A percentile compares a stretch with the other conserved stretches of the same genome.
Conservation (phyloP, 1,140 invertebrate genomes). For the Macrocentrus cingulum region DNA sequence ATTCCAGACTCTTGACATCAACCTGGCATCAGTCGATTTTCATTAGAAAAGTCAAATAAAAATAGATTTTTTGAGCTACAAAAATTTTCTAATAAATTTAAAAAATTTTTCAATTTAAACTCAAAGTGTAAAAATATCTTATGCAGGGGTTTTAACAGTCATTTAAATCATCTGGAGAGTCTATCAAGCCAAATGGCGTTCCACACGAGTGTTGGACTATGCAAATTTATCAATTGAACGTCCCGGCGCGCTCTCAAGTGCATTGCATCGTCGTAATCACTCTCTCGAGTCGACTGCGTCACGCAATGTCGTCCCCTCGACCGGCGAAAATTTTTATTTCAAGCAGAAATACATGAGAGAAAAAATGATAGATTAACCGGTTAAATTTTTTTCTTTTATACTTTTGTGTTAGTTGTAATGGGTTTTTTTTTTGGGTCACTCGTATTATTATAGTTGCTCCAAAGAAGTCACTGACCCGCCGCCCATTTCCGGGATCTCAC, state of each 20-base stretch:
- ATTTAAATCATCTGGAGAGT: not conserved
- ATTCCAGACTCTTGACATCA: constrained; percentile 9
- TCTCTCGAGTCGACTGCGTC: not conserved
- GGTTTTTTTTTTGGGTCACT: constrained; percentile 11
- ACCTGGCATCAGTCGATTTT: not conserved
- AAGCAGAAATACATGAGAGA: not conserved
- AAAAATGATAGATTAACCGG: not conserved
- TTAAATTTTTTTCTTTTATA: not conserved
- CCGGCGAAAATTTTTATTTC: no score
- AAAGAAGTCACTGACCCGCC: constrained; percentile 44
- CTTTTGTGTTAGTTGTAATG: not conserved
- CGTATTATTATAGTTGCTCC: constrained; percentile 34
- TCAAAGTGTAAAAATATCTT: not conserved
- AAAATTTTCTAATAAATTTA: not conserved
- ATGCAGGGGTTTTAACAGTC: constrained; percentile 3
- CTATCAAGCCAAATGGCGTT: not conserved
- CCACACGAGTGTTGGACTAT: constrained; percentile 39
- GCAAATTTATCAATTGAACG: constrained; percentile 57
- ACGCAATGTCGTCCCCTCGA: constrained; percentile 6
- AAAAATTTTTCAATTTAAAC: not conserved
- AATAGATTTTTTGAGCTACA: not conserved
- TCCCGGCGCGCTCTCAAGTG: constrained; percentile 40
- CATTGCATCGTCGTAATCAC: constrained; percentile 41
- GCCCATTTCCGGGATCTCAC: constrained; percentile 35
- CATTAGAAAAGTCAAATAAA: not conserved